Base-by-base conservation (phyloP, 2,113 vertebrate species). In the Peucedramus taeniatus region DNA sequence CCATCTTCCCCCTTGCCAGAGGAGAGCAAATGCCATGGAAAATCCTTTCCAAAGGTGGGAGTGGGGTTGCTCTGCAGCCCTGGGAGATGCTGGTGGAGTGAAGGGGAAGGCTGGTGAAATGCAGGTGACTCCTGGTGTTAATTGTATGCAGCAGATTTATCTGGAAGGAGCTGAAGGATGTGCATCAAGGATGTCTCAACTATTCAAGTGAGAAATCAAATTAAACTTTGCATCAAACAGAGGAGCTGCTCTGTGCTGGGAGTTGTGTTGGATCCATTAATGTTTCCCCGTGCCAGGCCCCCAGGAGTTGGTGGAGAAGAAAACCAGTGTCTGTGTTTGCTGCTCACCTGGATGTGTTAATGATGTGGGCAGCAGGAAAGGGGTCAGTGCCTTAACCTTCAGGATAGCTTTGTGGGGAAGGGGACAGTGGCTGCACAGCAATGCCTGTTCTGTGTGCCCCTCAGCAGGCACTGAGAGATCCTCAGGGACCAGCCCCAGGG, bases 201-300 rank as follows among this genome's bases (percentile, higher is more conserved):
- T 93, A 96, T 70, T 97, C 80, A 21, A 95, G 94, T 97, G 96
- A 96, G 91, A 97, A 96, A 97, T 97, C 93, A 94, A 97, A 97
- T 97, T 96, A 97, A 97, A 96, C 78, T 89, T 84, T 81, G 96
- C 95, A 94, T 96, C 92, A 24, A 17, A 60, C 77, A 64, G 72
- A 9, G 21, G 84, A 76, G 86, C 94, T 89, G 80, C 76, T 89
- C 47, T 65, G 90, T 84, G 89, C 59, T 66, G 57, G 87, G 83
- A 94, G 71, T 87, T 63, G 11, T 74, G 90, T 91, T 21, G 11
- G 54, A 74, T 78, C 91, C 86, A 87, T 78, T 91, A 79, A 85
- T 83, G 50, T 49, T 77, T 49, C n/a, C 30, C 23, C 2, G 2
- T 8, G 11, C 84, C 6, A 15, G 47, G 42, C 40, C 61, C 57